Percentiles rank a stretch among this genome's conserved stretches.
Evolutionary conservation across 2,113 vertebrate species (phyloP).

Genomic region (Halichoeres trimaculatus): DNA sequence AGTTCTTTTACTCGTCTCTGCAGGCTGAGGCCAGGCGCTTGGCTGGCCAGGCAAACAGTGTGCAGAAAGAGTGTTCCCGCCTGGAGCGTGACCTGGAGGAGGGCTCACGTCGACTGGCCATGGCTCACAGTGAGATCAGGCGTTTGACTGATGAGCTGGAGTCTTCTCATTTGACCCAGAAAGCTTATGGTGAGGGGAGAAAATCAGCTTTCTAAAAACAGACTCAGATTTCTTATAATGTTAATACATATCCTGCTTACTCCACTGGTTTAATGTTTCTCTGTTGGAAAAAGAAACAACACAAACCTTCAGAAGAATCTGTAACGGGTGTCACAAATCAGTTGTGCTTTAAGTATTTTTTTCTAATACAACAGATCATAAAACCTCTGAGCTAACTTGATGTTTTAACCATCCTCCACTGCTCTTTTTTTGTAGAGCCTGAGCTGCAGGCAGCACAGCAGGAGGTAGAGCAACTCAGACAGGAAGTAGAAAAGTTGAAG

Average conservation of each 20-base stretch:
- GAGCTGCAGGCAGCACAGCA: constrained; percentile 74
- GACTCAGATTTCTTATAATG: constrained; percentile 7
- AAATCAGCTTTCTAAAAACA: background rate
- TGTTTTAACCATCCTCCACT: background rate
- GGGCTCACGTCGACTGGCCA: constrained; percentile 72
- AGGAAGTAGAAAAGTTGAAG: constrained; percentile 74
- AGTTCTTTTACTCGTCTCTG: background rate
- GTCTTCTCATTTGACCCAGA: constrained; percentile 77
- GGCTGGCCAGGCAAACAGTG: constrained; percentile 39
- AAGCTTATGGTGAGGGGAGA: constrained; percentile 73
- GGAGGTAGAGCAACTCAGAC: constrained; percentile 71
- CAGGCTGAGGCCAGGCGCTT: constrained; percentile 65
- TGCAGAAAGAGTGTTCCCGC: constrained; percentile 69
- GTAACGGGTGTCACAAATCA: no score
- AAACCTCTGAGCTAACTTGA: background rate
- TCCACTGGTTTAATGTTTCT: no score
- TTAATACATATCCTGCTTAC: background rate
- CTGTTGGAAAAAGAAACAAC: no score
- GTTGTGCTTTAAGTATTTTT: no score
- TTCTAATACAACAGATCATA: background rate
- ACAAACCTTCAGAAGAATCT: no score
- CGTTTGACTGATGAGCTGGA: constrained; percentile 81
- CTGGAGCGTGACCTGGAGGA: constrained; percentile 80
- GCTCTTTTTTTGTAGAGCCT: constrained; percentile 70
- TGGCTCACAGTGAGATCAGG: constrained; percentile 82